Conservation (phyloP, 2,113 vertebrate species). For the Ptyas mucosa region DNA sequence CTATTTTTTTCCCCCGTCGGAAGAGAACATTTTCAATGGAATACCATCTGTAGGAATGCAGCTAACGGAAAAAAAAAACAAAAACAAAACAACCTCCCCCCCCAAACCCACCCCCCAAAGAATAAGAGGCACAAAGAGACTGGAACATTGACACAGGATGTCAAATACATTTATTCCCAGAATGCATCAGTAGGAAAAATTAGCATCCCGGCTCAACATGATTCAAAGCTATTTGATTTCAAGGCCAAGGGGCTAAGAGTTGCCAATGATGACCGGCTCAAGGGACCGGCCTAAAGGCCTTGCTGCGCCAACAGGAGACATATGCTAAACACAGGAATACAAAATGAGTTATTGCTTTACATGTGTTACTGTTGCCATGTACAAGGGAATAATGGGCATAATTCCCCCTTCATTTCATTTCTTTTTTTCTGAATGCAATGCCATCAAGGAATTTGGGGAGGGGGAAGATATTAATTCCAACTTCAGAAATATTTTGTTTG, state of each 20-base stretch:
- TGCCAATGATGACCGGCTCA: slow-evolving; percentile 74
- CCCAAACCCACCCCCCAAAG: background rate
- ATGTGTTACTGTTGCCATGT: slow-evolving; percentile 80
- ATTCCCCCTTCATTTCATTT: slow-evolving; percentile 40
- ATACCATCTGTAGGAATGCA: slow-evolving; percentile 87
- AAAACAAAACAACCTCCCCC: slow-evolving; percentile 31
- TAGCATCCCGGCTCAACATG: slow-evolving; percentile 85
- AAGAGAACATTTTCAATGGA: slow-evolving; percentile 87
- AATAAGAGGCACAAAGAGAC: slow-evolving; percentile 86
- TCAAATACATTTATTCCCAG: slow-evolving; percentile 97
- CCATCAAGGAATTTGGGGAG: slow-evolving; percentile 73
- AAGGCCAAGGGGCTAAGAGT: slow-evolving; percentile 81
- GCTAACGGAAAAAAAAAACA: slow-evolving; percentile 72
- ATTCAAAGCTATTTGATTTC: slow-evolving; percentile 92
- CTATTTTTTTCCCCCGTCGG: slow-evolving; percentile 64
- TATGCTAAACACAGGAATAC: slow-evolving; percentile 83
- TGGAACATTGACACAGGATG: slow-evolving; percentile 88
- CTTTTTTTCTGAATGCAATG: slow-evolving; percentile 67
- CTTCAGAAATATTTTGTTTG: slow-evolving; percentile 73
- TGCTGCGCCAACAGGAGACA: slow-evolving; percentile 84
- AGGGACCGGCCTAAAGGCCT: slow-evolving; percentile 87
- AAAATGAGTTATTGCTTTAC: slow-evolving; percentile 87
- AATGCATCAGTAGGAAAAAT: slow-evolving; percentile 91
- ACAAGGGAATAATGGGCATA: slow-evolving; percentile 81
- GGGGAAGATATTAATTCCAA: slow-evolving; percentile 72